Evolutionary conservation across 2,888 invertebrate genomes (phyloP).

Genomic region (Neria commutata): DNA sequence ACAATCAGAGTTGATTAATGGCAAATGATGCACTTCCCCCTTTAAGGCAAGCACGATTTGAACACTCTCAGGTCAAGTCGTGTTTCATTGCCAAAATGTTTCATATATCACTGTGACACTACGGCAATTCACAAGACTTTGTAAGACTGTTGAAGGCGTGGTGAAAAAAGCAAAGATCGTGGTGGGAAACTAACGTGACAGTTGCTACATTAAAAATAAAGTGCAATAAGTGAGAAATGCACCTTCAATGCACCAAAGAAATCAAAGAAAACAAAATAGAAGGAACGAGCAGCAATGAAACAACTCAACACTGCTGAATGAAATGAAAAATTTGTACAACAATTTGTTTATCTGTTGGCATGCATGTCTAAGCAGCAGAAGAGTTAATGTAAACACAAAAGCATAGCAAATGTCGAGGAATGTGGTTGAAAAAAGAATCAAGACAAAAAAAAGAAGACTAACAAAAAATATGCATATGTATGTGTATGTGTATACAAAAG

Average conservation of each 20-base stretch:
- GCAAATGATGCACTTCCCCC: too few relatives aligned
- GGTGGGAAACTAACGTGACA: slow-evolving; percentile 13
- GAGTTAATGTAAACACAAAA: slow-evolving; percentile 9
- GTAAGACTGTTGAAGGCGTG: too few relatives aligned
- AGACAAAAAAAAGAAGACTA: slow-evolving; percentile 29
- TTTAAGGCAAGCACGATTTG: too few relatives aligned
- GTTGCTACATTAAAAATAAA: slow-evolving; percentile 30
- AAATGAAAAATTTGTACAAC: background rate
- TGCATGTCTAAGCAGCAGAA: too few relatives aligned
- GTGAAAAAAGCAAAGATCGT: slow-evolving; percentile 8
- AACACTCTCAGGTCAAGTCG: too few relatives aligned
- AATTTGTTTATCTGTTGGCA: slow-evolving; percentile 2
- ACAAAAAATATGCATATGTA: too few relatives aligned
- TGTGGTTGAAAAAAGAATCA: slow-evolving; percentile 16
- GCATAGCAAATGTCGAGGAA: slow-evolving; percentile 5
- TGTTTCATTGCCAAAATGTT: too few relatives aligned
- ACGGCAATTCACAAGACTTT: too few relatives aligned
- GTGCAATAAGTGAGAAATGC: slow-evolving; percentile 14
- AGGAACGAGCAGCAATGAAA: background rate
- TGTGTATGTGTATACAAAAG: too few relatives aligned
- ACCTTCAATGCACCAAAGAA: slow-evolving; percentile 3
- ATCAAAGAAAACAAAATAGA: background rate
- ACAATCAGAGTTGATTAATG: too few relatives aligned
- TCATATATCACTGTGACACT: too few relatives aligned
- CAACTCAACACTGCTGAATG: background rate